Percentiles rank a stretch among this genome's conserved stretches.
These are phyloP conservation scores for Armadillidium nasatum DNA, from an alignment of 1,140 invertebrate genomes.

Conservation along the genomic window DNA sequence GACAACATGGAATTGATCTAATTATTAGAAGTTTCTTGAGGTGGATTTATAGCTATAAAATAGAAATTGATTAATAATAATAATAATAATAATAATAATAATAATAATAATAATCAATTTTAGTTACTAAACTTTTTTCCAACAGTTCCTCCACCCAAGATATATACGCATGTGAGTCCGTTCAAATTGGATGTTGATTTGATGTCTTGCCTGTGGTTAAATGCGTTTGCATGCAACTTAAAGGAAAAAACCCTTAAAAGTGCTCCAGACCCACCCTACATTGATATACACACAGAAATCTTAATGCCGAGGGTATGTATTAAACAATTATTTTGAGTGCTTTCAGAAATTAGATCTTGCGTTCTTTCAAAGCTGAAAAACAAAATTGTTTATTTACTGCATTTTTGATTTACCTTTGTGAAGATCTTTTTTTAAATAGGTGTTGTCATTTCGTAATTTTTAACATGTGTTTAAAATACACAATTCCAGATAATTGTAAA, in stretches of 20 bases:
- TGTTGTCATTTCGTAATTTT: neutral
- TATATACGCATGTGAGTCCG: slow-evolving; percentile 85
- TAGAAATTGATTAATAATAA: neutral
- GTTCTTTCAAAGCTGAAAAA: neutral
- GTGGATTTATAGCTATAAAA: neutral
- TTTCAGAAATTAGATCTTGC: neutral
- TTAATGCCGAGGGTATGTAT: slow-evolving; percentile 77
- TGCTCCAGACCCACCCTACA: slow-evolving; percentile 56
- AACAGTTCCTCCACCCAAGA: slow-evolving; percentile 82
- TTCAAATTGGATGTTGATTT: slow-evolving; percentile 78
- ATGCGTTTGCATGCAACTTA: slow-evolving; percentile 85
- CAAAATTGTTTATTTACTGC: neutral
- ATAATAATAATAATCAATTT: neutral
- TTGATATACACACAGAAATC: slow-evolving; percentile 81
- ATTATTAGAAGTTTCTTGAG: neutral
- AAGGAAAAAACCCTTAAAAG: slow-evolving; percentile 60
- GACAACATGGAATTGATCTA: neutral
- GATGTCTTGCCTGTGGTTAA: slow-evolving; percentile 82
- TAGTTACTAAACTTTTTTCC: slow-evolving; percentile 46
- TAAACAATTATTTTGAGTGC: neutral
- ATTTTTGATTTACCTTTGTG: neutral
- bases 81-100: too few relatives aligned
- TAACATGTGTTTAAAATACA: slow-evolving; percentile 16
- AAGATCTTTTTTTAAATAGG: neutral
- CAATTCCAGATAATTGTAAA: slow-evolving; percentile 62